Base-by-base conservation (phyloP, 2,797 vertebrate species). In the Danio choprae region DNA sequence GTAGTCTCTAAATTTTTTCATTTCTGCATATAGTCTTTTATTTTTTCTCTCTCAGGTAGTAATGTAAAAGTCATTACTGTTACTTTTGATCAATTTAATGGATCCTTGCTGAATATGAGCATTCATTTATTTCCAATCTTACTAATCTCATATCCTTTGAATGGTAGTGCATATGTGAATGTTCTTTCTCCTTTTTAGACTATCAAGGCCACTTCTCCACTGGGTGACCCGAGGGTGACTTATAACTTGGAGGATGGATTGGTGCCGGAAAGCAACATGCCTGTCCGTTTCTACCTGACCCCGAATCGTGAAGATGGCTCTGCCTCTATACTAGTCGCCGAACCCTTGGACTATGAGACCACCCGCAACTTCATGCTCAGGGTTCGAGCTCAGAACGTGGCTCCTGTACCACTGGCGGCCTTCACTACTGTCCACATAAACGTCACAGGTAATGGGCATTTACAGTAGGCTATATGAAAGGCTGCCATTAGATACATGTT, bases 221-320 rank as follows among this genome's bases (percentile, higher is more conserved):
- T 96, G 1, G 96, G 95, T 9, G 96, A 97, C 87, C 94, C 96
- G 29, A 92, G 94, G 68, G 94, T 96, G 67, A 97, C 94, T 0
- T 96, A 97, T 62, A 96, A 93, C 86, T 87, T 97, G 78, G 95
- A 96, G 74, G 96, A 96, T 3, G 96, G 95, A 6, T 93, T 96
- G 91, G 95, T 97, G 63, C 95, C 94, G 0, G 95, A 96, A 88
- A 95, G 94, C 88, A 97, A 96, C 92, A 95, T 96, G 94, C 96
- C 96, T 0, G 91, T 96, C 44, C 94, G 91, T 29, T 97, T 97
- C 91, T 97, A 96, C 87, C 82, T 97, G 87, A 96, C 95, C 40
- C 94, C 95, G n/a, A 97, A 97, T 89, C 91, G 95, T 56, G 94
- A 94, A 5, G 94, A 96, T 4, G 94, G 95, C 15, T 96, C 96